A percentile compares a stretch with the other conserved stretches of the same genome.
These are phyloP conservation scores for Fratercula arctica DNA, from an alignment of 2,797 vertebrate species.

Conservation along the genomic window DNA sequence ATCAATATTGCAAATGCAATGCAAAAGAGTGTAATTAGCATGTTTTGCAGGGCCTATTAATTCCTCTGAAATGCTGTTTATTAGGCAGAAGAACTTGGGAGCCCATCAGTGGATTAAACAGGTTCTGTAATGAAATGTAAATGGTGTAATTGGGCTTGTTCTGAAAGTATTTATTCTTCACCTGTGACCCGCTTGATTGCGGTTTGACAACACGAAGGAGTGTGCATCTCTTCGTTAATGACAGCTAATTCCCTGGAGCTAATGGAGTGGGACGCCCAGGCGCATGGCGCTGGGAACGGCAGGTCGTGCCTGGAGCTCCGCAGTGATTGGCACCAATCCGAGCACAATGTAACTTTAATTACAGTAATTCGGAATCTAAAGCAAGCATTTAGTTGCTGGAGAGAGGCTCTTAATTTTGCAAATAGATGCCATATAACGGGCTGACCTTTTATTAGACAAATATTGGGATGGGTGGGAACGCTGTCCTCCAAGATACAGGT, in stretches of 20 bases:
- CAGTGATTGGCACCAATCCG: slow-evolving; percentile 76
- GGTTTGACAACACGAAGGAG: slow-evolving; percentile 78
- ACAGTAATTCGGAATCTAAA: slow-evolving; percentile 70
- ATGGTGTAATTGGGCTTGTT: slow-evolving; percentile 79
- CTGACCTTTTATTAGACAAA: slow-evolving; percentile 75
- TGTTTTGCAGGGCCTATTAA: slow-evolving; percentile 69
- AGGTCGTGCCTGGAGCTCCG: slow-evolving; percentile 66
- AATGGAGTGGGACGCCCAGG: slow-evolving; percentile 74
- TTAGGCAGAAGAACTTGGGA: slow-evolving; percentile 69
- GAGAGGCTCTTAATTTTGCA: slow-evolving; percentile 71
- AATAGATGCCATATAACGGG: slow-evolving; percentile 56
- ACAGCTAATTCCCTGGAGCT: slow-evolving; percentile 76
- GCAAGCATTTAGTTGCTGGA: slow-evolving; percentile 67
- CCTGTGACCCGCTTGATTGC: slow-evolving; percentile 77
- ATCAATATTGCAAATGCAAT: slow-evolving; percentile 68
- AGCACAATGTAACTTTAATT: slow-evolving; percentile 76
- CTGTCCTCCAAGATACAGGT: slow-evolving; percentile 49
- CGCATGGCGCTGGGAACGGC: slow-evolving; percentile 17
- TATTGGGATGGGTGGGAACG: slow-evolving; percentile 44
- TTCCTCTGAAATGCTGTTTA: slow-evolving; percentile 70
- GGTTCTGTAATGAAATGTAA: slow-evolving; percentile 79
- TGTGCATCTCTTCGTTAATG: slow-evolving; percentile 72
- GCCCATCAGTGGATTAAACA: slow-evolving; percentile 71
- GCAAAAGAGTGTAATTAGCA: slow-evolving; percentile 67
- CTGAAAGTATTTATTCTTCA: slow-evolving; percentile 79